These are phyloP conservation scores for Eupeodes latifasciatus DNA, from an alignment of 2,888 invertebrate species.

Conservation along the genomic window DNA sequence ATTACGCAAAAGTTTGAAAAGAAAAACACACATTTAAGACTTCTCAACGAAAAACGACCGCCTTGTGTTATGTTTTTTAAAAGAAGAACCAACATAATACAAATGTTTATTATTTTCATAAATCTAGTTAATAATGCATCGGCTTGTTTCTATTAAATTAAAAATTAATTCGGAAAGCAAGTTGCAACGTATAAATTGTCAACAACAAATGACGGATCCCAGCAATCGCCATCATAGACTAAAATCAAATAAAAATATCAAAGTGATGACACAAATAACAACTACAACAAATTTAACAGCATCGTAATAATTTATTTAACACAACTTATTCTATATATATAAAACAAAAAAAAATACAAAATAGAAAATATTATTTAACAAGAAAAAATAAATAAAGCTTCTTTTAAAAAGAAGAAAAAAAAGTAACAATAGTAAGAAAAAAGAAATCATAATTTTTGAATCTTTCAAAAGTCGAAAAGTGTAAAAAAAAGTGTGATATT, in stretches of 20 bases:
- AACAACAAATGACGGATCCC: slow-evolving; percentile 58
- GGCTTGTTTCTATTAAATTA: slow-evolving; percentile 78
- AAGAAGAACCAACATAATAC: background rate
- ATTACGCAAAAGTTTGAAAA: background rate
- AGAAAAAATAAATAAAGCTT: slow-evolving; percentile 43
- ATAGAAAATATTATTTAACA: slow-evolving; percentile 52
- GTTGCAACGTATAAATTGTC: slow-evolving; percentile 69
- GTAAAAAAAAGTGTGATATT: slow-evolving; percentile 57
- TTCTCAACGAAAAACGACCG: slow-evolving; percentile 18
- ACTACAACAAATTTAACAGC: background rate
- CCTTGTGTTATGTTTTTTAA: background rate
- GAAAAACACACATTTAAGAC: background rate
- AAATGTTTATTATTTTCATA: slow-evolving; percentile 23
- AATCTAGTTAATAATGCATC: slow-evolving; percentile 76
- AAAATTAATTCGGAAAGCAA: slow-evolving; percentile 78
- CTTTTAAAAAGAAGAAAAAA: slow-evolving; percentile 38
- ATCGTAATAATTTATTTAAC: slow-evolving; percentile 51
- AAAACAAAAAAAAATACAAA: slow-evolving; percentile 22
- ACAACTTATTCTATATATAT: slow-evolving; percentile 31
- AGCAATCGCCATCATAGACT: slow-evolving; percentile 49
- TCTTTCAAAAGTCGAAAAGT: background rate
- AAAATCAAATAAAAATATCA: slow-evolving; percentile 55
- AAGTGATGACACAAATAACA: slow-evolving; percentile 56
- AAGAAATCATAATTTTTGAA: slow-evolving; percentile 35
- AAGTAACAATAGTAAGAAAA: slow-evolving; percentile 39